A percentile compares a stretch with the other conserved stretches of the same genome.
Evolutionary conservation across 2,888 invertebrate species (phyloP).

Genomic region (Apocheima hispidaria): DNA sequence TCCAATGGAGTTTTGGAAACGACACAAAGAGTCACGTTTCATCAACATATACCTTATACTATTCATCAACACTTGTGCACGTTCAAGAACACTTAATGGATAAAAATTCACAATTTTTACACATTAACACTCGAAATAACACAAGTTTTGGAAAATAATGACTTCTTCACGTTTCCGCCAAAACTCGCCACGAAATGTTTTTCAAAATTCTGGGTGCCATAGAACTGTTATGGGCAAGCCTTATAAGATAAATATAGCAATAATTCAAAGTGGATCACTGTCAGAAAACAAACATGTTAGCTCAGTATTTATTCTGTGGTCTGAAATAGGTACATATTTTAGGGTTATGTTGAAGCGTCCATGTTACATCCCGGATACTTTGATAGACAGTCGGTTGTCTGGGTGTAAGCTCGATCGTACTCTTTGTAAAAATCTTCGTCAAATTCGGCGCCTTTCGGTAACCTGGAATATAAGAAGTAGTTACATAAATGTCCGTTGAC

Average conservation of each 20-base stretch:
- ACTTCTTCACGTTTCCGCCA: too few species aligned
- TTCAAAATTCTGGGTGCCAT: too few species aligned
- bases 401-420: constrained; percentile 80
- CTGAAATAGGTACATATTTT: constrained; percentile 19
- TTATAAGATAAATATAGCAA: constrained; percentile 15
- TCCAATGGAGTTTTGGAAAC: too few species aligned
- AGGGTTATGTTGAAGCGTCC: constrained; percentile 30
- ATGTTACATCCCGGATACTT: constrained; percentile 76
- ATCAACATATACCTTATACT: too few species aligned
- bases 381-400: constrained; percentile 68
- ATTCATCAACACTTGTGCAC: too few species aligned
- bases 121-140: too few species aligned
- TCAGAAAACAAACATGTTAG: constrained; percentile 22
- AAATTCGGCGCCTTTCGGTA: constrained; percentile 75
- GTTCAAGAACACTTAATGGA: too few species aligned
- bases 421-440: constrained; percentile 70
- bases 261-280: constrained; percentile 24
- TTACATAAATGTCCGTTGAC: neutral
- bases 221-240: too few species aligned
- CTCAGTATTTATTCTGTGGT: constrained; percentile 32
- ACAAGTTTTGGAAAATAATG: too few species aligned
- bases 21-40: too few species aligned
- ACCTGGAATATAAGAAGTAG: constrained; percentile 61
- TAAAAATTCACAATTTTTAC: too few species aligned
- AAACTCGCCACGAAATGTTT: too few species aligned